phyloP scores from a whole-genome alignment of 2,888 invertebrate species.

The Epirrita christyi region DNA sequence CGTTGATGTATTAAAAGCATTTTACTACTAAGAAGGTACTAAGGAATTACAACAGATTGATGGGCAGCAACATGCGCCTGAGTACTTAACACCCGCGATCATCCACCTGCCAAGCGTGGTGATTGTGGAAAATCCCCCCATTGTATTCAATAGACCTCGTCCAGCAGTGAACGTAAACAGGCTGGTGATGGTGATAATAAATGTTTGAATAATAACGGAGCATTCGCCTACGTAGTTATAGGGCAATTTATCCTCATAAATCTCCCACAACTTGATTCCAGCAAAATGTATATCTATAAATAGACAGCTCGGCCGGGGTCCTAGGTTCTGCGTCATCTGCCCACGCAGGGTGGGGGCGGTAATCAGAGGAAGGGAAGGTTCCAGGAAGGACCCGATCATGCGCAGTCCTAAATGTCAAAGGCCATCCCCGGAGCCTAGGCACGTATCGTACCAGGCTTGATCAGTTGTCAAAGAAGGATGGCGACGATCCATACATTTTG shows the following conservation, averaged over 20 bases:
- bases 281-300: conserved; percentile 60
- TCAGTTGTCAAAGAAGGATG: too few relatives aligned
- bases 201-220: not conserved
- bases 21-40: too few relatives aligned
- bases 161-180: too few relatives aligned
- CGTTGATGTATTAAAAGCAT: too few relatives aligned
- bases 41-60: too few relatives aligned
- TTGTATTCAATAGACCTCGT: too few relatives aligned
- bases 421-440: conserved; percentile 70
- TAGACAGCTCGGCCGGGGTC: conserved; percentile 55
- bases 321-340: conserved; percentile 71
- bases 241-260: conserved; percentile 7
- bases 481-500: too few relatives aligned
- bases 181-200: too few relatives aligned
- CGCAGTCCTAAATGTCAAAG: conserved; percentile 76
- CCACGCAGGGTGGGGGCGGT: conserved; percentile 51
- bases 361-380: conserved; percentile 30
- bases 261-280: conserved; percentile 27
- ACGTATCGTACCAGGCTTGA: conserved; percentile 11
- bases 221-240: conserved; percentile 6
- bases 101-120: too few relatives aligned
- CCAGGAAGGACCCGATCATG: conserved; percentile 57
- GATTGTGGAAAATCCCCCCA: too few relatives aligned
- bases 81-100: too few relatives aligned
- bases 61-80: too few relatives aligned